Evolutionary conservation across 2,888 invertebrate species (phyloP), one percentile per base, ranked within the genome.

Genomic region (Machimus atricapillus): DNA sequence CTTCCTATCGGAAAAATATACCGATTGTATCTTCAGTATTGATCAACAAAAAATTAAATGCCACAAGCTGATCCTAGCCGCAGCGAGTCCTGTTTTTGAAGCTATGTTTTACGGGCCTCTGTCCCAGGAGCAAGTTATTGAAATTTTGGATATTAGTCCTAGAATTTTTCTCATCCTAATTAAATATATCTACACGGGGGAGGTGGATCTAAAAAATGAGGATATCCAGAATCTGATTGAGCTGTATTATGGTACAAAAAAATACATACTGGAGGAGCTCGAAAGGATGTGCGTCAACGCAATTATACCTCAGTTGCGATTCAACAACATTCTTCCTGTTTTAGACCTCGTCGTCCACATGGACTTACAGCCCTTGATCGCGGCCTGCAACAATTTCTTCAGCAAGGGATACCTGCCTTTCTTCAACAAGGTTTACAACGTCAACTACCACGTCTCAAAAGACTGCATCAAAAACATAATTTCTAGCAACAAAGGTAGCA

Each of bases 101-200:
- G 96, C 97, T 6, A 97, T 97, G 97, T 97, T 97, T 90, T 97
- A 94, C 90, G 97, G 97, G 0, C 96, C 96, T 4, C 95, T 96
- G 94, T 94, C 96, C 27, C 96, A 96, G 90, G 95, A 95, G 40
- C 93, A 94, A 89, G 94, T 94, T 58, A 92, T 93, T 34, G 91
- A 90, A 87, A 92, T 93, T 76, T 90, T 92, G 9, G 93, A 93
- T 85, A 92, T 93, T 85, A 92, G 91, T 86, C 90, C 91, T 1
- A 91, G 92, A 1, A 91, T 91, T n/a, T 93, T 93, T 88, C 90
- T 91, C 76, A 90, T 91, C 9, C 89, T 93, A 37, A 88, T 93
- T 16, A 90, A 91, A 87, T 93, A 91, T 87, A 91, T 92, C 34
- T 92, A 93, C 88, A 91, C 91, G 0, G 91, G 91, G 19, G 89